Evolutionary conservation across 2,888 invertebrate genomes (phyloP), one percentile per base, ranked within the genome.

Genomic region (Hedya salicella): DNA sequence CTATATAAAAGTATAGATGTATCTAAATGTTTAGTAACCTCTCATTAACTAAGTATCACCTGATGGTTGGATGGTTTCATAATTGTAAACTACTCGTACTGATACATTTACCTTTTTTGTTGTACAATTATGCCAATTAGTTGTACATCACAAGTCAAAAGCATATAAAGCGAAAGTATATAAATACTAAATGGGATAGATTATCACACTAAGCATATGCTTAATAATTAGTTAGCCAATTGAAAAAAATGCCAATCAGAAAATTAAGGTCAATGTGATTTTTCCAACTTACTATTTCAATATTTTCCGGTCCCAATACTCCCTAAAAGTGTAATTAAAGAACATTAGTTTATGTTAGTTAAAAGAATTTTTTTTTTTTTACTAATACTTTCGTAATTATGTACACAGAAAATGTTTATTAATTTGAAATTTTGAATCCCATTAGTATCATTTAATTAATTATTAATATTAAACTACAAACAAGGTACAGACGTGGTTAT

Each of bases 231-330:
- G 50, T 44, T 53, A 71, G 70, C 69, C 67, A 71, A 71, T 73
- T 50, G 50, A n/a, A 17, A 60, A 65, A 57, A 19, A 39, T 39
- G 54, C 70, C 53, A 62, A 70, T 70, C 39, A 69, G 42, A 49
- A 32, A 57, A 19, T n/a, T n/a, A 44, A 44, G 1, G 14, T 32
- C 36, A 52, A 30, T 9, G 5, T 17, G 19, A 42, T 69, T 71
- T 70, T 74, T 72, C 68, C 62, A 70, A 79, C 78, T 78, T 78
- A 79, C 78, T 62, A 56, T 52, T 19, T 11, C 44, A 53, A 76
- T 60, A 56, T 68, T 74, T 69, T 69, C 75, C 52, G 78, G 71
- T 67, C 42, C 42, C 66, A 46, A 56, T 63, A 9, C 13, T 9
- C 25, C 65, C 65, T 65, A 65, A 65, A 60, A 65, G 46, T 44